Conservation (phyloP, 1,140 invertebrate species). For the Dendroctonus ponderosae region DNA sequence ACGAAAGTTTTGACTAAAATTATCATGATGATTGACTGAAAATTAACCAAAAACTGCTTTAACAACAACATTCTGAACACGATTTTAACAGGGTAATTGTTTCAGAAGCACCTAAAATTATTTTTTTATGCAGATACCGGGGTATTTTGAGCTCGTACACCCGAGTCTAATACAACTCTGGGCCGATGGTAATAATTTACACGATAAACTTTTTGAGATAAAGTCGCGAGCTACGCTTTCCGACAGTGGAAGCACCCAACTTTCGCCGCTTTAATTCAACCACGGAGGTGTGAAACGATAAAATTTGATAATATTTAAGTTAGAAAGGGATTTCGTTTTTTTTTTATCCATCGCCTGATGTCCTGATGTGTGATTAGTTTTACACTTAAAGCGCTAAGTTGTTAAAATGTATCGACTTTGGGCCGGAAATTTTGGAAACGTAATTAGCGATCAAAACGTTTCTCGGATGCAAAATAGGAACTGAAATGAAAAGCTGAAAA, state of each 20-base stretch:
- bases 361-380: too few species aligned
- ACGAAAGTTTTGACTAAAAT: not conserved
- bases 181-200: not conserved
- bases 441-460: too few species aligned
- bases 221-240: not conserved
- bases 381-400: too few species aligned
- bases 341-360: too few species aligned
- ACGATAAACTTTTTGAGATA: constrained; percentile 11
- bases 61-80: not conserved
- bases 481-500: too few species aligned
- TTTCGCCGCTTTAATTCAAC: constrained; percentile 3
- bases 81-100: not conserved
- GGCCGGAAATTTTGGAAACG: too few species aligned
- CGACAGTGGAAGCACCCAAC: constrained; percentile 8
- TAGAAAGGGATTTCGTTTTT: too few species aligned
- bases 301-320: constrained; percentile 12
- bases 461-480: too few species aligned
- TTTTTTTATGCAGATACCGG: not conserved
- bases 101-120: not conserved
- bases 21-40: not conserved
- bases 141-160: not conserved
- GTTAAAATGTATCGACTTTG: too few species aligned
- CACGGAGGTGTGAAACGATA: constrained; percentile 13
- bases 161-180: not conserved
- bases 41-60: not conserved